Conservation (phyloP, 1,140 invertebrate species). For the Bathynomus jamesi region DNA sequence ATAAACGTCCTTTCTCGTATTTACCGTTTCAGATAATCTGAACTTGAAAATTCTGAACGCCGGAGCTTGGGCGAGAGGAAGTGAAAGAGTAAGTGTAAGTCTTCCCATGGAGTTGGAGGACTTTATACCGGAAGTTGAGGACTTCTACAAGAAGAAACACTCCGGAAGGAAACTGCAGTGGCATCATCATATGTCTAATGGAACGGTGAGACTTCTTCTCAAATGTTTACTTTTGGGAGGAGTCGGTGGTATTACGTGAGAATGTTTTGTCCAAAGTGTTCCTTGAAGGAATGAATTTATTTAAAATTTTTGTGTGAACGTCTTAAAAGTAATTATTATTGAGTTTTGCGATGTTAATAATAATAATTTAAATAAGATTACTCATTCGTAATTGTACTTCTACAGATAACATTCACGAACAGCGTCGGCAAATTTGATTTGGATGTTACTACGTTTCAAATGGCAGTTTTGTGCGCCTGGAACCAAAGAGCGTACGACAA, state of each 20-base stretch:
- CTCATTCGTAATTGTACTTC: no score
- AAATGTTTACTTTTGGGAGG: no score
- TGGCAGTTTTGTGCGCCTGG: conserved; percentile 99
- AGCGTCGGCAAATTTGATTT: conserved; percentile 90
- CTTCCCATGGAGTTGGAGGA: conserved; percentile 95
- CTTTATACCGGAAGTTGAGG: conserved; percentile 94
- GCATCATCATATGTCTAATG: conserved; percentile 99
- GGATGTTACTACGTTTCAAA: conserved; percentile 98
- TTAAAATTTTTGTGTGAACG: no score
- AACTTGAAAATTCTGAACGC: conserved; percentile 89
- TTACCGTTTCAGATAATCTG: conserved; percentile 46
- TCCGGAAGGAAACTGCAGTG: conserved; percentile 96
- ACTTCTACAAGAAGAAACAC: conserved; percentile 93
- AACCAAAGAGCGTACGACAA: conserved; percentile 87
- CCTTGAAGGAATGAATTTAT: no score
- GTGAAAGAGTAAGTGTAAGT: conserved; percentile 88
- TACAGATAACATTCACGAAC: conserved; percentile 86
- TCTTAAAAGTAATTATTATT: no score
- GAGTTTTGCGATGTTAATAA: no score
- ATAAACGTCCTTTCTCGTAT: no score
- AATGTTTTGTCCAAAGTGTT: no score
- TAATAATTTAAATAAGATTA: no score
- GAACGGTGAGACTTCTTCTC: conserved; percentile 61
- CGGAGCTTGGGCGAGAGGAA: conserved; percentile 92
- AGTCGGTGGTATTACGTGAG: no score